Base-by-base conservation (phyloP, 2,888 invertebrate genomes). In the Mechanitis mazaeus region DNA sequence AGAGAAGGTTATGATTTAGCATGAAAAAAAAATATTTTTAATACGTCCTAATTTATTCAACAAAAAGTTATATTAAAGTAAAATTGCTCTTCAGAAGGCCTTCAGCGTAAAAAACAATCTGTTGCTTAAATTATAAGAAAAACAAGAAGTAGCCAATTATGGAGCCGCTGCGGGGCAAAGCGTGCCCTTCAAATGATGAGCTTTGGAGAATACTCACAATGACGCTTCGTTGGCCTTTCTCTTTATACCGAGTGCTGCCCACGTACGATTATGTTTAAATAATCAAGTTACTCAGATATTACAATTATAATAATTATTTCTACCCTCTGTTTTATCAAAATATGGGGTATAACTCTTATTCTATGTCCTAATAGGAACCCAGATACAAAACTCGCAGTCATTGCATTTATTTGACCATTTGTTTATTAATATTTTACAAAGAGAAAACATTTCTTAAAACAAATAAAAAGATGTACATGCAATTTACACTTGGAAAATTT, bases 41-140 rank as follows among this genome's bases (percentile, higher is more conserved):
- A 31, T 50, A 50, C 31, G 31, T 9, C 31, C 50, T 31, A 9
- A 50, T 31, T 28, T 31, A 31, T 50, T n/a, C 50, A 50, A 50
- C 31, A 50, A 50, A 50, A 31, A 50, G 31, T 31, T 9, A 50
- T 31, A 31, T 50, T 50, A 50, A 50, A 31, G 31, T 50, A 4
- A 47, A 47, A 47, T 31, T 50, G 5, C 7, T 31, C n/a, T 50
- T 50, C 28, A 31, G 31, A 31, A 31, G 28, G 31, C 50, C 50
- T 50, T 31, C 6, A 31, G 50, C 31, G 35, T 35, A 35, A 42
- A 35, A 53, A 38, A 58, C 58, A 38, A 53, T 50, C 57, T 58
- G 38, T 58, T 58, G 58, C 58, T 58, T 58, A 58, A 50, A 42
- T 38, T 58, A 6, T 31, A 50, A 58, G 47, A 57, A 57, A 12